phyloP scores from a whole-genome alignment of 2,797 vertebrate species.

The Acanthurus tractus region DNA sequence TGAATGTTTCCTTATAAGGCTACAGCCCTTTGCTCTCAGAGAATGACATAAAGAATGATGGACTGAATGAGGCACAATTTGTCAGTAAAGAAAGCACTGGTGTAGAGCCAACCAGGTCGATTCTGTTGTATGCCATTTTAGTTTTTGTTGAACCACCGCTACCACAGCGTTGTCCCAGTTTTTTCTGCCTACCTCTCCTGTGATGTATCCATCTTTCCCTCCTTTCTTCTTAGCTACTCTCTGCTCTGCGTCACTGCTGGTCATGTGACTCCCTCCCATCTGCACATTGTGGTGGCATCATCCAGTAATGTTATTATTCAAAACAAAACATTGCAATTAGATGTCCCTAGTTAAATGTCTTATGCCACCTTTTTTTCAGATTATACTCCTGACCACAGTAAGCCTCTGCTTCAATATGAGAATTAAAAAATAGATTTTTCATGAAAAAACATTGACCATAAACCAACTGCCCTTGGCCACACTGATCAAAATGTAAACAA shows the following conservation, averaged over 20 bases:
- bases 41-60: conserved; percentile 62
- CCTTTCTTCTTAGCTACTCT: conserved; percentile 68
- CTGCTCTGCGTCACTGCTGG: conserved; percentile 71
- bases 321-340: conserved; percentile 31
- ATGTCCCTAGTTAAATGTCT: conserved; percentile 23
- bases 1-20: conserved; percentile 83
- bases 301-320: conserved; percentile 48
- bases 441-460: conserved; percentile 19
- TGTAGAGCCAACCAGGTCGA: conserved; percentile 28
- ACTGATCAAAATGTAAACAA: conserved; percentile 31
- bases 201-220: conserved; percentile 73
- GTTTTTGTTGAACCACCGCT: conserved; percentile 40
- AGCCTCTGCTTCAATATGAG: conserved; percentile 1
- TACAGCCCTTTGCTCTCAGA: conserved; percentile 67
- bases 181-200: conserved; percentile 45
- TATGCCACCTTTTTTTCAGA: conserved; percentile 21
- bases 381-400: conserved; percentile 8
- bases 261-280: conserved; percentile 75
- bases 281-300: conserved; percentile 64
- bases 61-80: conserved; percentile 54
- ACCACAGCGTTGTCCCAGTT: conserved; percentile 50
- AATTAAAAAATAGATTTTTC: conserved; percentile 45
- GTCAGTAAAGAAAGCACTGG: conserved; percentile 37
- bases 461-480: not conserved
- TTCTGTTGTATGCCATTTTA: conserved; percentile 22